Conservation (phyloP, 2,888 invertebrate genomes). For the Cremastinae sp. region DNA sequence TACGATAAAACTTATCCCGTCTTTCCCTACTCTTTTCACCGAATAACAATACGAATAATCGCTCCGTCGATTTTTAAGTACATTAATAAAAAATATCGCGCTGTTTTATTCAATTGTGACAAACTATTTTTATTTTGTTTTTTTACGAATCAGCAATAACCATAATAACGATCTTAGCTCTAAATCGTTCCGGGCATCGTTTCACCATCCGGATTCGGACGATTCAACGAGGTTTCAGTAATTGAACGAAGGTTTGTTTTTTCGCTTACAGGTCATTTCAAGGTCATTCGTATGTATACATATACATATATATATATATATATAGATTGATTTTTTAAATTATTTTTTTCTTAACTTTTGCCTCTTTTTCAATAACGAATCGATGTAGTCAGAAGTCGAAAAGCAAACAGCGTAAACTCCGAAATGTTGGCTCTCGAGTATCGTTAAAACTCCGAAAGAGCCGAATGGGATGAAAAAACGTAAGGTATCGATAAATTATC, state of each 20-base stretch:
- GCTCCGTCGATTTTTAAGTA: slow-evolving; percentile 69
- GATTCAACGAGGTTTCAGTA: background rate
- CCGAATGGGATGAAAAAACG: slow-evolving; percentile 9
- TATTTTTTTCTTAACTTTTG: slow-evolving; percentile 6
- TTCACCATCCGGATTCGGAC: slow-evolving; percentile 17
- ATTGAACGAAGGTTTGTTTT: too few relatives aligned
- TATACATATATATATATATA: slow-evolving; percentile 10
- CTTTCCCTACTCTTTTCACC: background rate
- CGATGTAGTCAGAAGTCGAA: slow-evolving; percentile 48
- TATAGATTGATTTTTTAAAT: background rate
- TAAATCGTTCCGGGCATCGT: slow-evolving; percentile 17
- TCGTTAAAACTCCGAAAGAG: slow-evolving; percentile 5
- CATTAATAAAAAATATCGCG: slow-evolving; percentile 74
- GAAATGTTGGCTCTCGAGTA: slow-evolving; percentile 8
- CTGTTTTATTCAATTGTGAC: slow-evolving; percentile 68
- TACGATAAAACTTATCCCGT: slow-evolving; percentile 1
- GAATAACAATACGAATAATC: slow-evolving; percentile 46
- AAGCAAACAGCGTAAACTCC: slow-evolving; percentile 28
- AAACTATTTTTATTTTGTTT: slow-evolving; percentile 62
- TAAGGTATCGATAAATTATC: slow-evolving; percentile 24
- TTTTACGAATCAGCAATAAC: slow-evolving; percentile 65
- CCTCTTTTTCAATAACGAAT: slow-evolving; percentile 39
- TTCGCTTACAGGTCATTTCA: slow-evolving; percentile 37
- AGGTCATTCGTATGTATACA: slow-evolving; percentile 36
- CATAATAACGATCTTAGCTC: slow-evolving; percentile 40